These are phyloP conservation scores for Malurus alboscapulatus DNA, from an alignment of 2,113 vertebrate genomes.

Conservation along the genomic window DNA sequence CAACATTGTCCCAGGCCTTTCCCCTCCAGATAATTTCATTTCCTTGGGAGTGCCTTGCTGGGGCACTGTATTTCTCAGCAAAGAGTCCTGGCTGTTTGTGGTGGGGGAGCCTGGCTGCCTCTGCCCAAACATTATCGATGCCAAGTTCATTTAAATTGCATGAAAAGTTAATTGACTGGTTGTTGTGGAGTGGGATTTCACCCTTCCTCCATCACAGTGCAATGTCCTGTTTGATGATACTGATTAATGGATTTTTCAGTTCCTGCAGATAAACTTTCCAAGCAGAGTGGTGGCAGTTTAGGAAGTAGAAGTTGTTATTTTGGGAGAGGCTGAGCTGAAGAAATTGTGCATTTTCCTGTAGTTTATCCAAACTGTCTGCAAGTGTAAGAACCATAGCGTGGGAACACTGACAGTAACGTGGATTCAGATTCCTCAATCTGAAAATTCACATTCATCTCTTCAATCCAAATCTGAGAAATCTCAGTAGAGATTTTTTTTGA, in stretches of 20 bases:
- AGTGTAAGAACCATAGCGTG: neutral
- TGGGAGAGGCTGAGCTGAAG: neutral
- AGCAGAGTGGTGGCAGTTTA: neutral
- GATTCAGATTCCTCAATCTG: neutral
- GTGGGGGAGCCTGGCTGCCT: neutral
- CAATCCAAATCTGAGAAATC: too few species aligned
- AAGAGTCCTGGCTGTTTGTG: neutral
- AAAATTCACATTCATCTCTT: too few species aligned
- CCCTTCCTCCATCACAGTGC: neutral
- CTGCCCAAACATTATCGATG: neutral
- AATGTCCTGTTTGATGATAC: neutral
- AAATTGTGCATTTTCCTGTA: rapidly evolving
- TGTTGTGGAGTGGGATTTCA: constrained; percentile 15
- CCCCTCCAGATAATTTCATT: neutral
- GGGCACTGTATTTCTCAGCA: neutral
- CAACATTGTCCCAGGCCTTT: neutral
- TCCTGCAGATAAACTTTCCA: neutral
- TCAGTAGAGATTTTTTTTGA: neutral
- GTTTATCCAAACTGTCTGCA: neutral
- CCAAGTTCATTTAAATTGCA: constrained; percentile 21
- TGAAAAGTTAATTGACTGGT: neutral
- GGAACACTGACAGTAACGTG: neutral
- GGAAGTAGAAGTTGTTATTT: neutral
- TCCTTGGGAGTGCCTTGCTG: neutral
- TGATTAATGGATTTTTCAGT: neutral